Conservation (phyloP, 2,113 vertebrate species). For the Aegotheles bennettii region DNA sequence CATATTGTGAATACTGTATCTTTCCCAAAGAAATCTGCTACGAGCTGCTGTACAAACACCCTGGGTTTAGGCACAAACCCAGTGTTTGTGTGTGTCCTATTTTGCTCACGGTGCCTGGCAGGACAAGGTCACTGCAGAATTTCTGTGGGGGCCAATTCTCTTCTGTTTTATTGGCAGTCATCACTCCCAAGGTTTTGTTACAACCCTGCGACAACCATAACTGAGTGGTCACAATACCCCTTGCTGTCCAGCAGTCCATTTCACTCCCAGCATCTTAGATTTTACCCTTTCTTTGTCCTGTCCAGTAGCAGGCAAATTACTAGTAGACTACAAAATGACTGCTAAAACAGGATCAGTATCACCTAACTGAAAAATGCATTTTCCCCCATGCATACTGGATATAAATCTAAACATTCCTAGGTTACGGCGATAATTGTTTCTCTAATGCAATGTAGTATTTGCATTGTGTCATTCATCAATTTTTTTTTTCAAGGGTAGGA, state of each 20-base stretch:
- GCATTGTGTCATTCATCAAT: background rate
- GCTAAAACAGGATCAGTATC: background rate
- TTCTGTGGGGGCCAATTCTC: background rate
- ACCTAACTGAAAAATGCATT: background rate
- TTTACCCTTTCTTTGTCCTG: background rate
- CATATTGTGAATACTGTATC: background rate
- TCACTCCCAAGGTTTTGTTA: background rate
- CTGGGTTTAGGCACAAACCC: background rate
- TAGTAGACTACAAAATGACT: background rate
- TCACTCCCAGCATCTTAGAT: background rate
- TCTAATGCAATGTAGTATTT: background rate
- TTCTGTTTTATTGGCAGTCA: background rate
- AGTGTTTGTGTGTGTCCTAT: background rate
- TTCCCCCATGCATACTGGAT: background rate
- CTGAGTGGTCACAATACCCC: background rate
- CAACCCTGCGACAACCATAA: background rate
- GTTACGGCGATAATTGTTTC: background rate
- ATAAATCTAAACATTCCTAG: background rate
- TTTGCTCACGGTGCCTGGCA: fast-evolving
- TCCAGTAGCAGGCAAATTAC: background rate
- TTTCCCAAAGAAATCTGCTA: background rate
- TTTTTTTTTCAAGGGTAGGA: background rate
- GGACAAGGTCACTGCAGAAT: constrained; percentile 38
- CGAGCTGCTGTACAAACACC: background rate
- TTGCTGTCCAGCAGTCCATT: background rate